Evolutionary conservation across 2,797 vertebrate genomes (phyloP).

Genomic region (Benthosema pterotum): DNA sequence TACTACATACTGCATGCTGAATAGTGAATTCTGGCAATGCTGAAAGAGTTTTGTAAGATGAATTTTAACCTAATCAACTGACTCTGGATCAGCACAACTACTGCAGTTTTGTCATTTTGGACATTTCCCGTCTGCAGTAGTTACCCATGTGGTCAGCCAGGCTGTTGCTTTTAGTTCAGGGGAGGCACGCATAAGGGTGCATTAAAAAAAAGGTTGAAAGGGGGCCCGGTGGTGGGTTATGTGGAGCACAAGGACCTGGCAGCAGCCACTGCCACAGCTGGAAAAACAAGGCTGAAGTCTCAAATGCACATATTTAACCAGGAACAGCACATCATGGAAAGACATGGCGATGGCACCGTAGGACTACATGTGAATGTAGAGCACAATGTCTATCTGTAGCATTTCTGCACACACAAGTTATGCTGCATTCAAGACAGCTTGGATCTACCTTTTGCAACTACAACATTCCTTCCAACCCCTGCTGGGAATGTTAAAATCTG

Average conservation of each 20-base stretch:
- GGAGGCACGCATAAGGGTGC: slow-evolving; percentile 9
- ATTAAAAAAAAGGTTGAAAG: slow-evolving; percentile 19
- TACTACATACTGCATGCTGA: slow-evolving; percentile 3
- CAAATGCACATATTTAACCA: slow-evolving; percentile 23
- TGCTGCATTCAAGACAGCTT: not conserved
- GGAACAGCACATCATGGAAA: slow-evolving; percentile 20
- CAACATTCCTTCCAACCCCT: too few relatives aligned
- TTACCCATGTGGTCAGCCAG: slow-evolving; percentile 20
- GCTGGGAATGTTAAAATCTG: too few relatives aligned
- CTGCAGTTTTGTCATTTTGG: slow-evolving; percentile 20
- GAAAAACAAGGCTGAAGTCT: slow-evolving; percentile 51
- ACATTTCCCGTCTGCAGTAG: not conserved
- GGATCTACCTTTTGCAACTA: too few relatives aligned
- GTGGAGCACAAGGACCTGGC: slow-evolving; percentile 40
- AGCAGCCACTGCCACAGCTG: slow-evolving; percentile 56
- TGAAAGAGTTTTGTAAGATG: slow-evolving; percentile 4
- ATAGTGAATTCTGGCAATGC: not conserved
- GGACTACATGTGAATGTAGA: not conserved
- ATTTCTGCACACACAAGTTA: not conserved
- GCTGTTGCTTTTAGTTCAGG: slow-evolving; percentile 17
- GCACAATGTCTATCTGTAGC: not conserved
- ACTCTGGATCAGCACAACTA: slow-evolving; percentile 15
- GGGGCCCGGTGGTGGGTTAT: slow-evolving; percentile 23
- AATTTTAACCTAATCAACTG: slow-evolving; percentile 1
- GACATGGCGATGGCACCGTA: not conserved